Percentiles rank a stretch among this genome's conserved stretches.
Conservation (phyloP, 2,797 vertebrate genomes). For the Darevskia mixta region DNA sequence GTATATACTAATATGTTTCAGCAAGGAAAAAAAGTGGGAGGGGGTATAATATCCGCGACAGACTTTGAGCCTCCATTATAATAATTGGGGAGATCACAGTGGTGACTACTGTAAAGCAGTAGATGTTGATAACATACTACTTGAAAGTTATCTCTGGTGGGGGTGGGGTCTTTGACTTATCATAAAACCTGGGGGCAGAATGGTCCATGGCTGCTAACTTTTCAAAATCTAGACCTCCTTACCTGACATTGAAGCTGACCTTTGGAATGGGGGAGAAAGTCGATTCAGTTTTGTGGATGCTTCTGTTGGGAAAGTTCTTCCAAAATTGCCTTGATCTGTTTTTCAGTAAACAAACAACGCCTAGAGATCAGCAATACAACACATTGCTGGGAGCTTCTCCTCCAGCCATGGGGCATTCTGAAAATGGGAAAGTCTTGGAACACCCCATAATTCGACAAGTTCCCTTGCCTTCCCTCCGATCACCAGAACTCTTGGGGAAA, state of each 20-base stretch:
- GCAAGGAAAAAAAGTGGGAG: slow-evolving; percentile 46
- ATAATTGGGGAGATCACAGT: slow-evolving; percentile 37
- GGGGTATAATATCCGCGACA: slow-evolving; percentile 15
- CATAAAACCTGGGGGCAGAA: background rate
- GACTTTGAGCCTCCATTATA: slow-evolving; percentile 39
- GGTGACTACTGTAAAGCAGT: background rate
- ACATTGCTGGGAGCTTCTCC: background rate
- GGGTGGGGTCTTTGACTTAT: too few relatives aligned
- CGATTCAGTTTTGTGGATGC: too few relatives aligned
- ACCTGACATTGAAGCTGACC: background rate
- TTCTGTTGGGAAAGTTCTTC: too few relatives aligned
- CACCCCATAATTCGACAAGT: background rate
- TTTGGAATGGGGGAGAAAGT: too few relatives aligned
- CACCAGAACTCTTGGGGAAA: background rate
- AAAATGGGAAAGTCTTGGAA: too few relatives aligned
- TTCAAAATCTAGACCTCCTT: background rate
- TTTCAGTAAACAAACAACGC: too few relatives aligned
- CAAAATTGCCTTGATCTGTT: too few relatives aligned
- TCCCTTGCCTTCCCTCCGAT: background rate
- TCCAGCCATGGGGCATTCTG: too few relatives aligned
- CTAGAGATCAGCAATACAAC: too few relatives aligned
- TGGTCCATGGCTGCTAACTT: background rate
- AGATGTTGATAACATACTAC: background rate
- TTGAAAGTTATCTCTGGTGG: background rate
- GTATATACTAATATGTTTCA: slow-evolving; percentile 72